Evolutionary conservation across 1,140 invertebrate species (phyloP).

Genomic region (Elysia chlorotica): DNA sequence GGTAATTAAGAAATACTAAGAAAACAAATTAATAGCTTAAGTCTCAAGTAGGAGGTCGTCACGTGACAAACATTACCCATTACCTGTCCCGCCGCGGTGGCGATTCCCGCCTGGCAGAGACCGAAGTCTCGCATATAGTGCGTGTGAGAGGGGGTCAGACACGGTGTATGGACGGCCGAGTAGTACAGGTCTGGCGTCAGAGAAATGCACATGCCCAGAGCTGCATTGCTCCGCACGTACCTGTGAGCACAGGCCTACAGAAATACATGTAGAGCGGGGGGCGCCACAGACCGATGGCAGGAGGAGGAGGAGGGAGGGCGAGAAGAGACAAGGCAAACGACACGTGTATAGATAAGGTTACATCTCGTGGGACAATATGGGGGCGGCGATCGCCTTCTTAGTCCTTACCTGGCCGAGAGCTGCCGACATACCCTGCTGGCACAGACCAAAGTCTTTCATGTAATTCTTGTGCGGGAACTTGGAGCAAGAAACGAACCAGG

Average conservation of each 20-base stretch:
- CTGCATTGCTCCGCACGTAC: conserved; percentile 79
- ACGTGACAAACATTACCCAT: too few relatives aligned
- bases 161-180: background rate
- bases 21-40: too few relatives aligned
- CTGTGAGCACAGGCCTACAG: conserved; percentile 92
- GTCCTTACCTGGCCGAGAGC: conserved; percentile 43
- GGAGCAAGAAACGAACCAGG: conserved; percentile 59
- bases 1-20: too few relatives aligned
- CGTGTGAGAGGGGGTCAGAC: conserved; percentile 11
- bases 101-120: conserved; percentile 91
- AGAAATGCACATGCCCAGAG: conserved; percentile 89
- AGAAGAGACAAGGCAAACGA: too few relatives aligned
- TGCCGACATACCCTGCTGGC: conserved; percentile 89
- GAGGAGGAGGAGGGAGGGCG: background rate
- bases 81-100: conserved; percentile 65
- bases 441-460: conserved; percentile 70
- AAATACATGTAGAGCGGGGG: too few relatives aligned
- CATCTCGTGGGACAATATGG: too few relatives aligned
- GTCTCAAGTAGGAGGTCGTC: too few relatives aligned
- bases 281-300: too few relatives aligned
- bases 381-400: too few relatives aligned
- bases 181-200: conserved; percentile 75
- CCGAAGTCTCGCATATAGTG: conserved; percentile 62
- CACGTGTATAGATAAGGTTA: too few relatives aligned
- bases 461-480: conserved; percentile 10